phyloP scores from a whole-genome alignment of 2,888 invertebrate species.

The Oscheius onirici region DNA sequence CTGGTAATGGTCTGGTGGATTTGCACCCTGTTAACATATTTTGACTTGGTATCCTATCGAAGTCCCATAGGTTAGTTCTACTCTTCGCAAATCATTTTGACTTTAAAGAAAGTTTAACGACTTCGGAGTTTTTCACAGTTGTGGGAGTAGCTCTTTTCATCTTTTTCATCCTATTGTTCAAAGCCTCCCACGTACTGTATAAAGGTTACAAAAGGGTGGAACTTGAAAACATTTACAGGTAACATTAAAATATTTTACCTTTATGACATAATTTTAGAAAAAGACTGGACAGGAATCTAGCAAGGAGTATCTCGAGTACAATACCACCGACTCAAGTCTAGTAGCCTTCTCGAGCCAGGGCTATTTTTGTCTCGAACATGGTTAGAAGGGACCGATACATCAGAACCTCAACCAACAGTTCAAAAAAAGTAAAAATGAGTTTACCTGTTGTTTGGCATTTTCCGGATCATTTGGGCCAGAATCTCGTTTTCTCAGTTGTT shows the following conservation, averaged over 20 bases:
- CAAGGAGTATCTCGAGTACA: slow-evolving; percentile 28
- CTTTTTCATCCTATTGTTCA: slow-evolving; percentile 37
- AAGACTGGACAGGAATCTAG: slow-evolving; percentile 20
- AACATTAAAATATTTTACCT: background rate
- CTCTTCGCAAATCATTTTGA: background rate
- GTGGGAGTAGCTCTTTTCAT: slow-evolving; percentile 42
- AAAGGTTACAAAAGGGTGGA: slow-evolving; percentile 37
- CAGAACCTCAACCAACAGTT: background rate
- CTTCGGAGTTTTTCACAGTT: slow-evolving; percentile 44
- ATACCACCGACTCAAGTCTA: slow-evolving; percentile 31
- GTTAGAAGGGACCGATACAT: slow-evolving; percentile 20
- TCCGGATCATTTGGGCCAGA: background rate
- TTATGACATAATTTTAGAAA: background rate
- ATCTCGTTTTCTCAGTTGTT: slow-evolving; percentile 14
- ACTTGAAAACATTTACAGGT: slow-evolving; percentile 30
- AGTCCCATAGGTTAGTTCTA: slow-evolving; percentile 27
- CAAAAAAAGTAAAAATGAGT: background rate
- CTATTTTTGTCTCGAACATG: slow-evolving; percentile 24
- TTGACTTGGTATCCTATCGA: slow-evolving; percentile 46
- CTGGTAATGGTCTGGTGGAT: slow-evolving; percentile 57
- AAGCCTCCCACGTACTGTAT: slow-evolving; percentile 45
- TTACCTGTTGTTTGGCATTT: slow-evolving; percentile 27
- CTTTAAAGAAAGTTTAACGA: slow-evolving; percentile 38
- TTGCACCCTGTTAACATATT: slow-evolving; percentile 44
- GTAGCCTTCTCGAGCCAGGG: background rate